Conservation (phyloP, 2,113 vertebrate genomes). For the Paradoxurus hermaphroditus region DNA sequence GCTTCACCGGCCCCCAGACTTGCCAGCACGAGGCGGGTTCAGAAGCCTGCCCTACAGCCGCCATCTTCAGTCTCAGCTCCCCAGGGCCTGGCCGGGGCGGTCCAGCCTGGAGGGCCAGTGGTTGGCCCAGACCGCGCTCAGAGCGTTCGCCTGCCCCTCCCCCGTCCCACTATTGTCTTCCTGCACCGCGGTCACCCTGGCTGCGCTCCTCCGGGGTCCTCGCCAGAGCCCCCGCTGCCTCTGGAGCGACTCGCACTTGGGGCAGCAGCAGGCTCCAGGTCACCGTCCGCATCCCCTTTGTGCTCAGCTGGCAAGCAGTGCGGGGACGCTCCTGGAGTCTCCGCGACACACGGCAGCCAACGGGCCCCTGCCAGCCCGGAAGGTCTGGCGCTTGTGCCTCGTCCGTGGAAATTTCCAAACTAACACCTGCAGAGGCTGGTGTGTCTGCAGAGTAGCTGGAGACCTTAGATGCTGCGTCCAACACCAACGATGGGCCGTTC, state of each 20-base stretch:
- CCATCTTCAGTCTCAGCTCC: fast-evolving
- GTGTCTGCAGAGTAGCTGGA: no score
- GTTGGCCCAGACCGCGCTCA: no score
- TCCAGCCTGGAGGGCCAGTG: no score
- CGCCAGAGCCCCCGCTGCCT: not conserved
- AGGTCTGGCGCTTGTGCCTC: fast-evolving
- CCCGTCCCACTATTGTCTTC: fast-evolving
- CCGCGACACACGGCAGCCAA: fast-evolving
- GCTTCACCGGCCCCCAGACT: not conserved
- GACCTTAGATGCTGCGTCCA: no score
- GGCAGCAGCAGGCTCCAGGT: not conserved
- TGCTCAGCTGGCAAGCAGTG: fast-evolving
- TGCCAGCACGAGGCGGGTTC: fast-evolving
- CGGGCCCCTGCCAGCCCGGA: fast-evolving
- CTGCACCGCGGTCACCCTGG: no score
- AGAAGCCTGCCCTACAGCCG: not conserved
- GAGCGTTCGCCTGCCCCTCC: not conserved
- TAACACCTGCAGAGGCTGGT: fast-evolving
- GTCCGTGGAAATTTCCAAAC: not conserved
- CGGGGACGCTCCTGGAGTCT: fast-evolving
- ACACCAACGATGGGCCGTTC: fast-evolving
- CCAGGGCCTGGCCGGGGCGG: not conserved
- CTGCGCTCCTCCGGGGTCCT: not conserved
- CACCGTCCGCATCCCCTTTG: not conserved
- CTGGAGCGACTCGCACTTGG: fast-evolving